Evolutionary conservation across 2,113 vertebrate species (phyloP).

Genomic region (Hemiscyllium ocellatum): DNA sequence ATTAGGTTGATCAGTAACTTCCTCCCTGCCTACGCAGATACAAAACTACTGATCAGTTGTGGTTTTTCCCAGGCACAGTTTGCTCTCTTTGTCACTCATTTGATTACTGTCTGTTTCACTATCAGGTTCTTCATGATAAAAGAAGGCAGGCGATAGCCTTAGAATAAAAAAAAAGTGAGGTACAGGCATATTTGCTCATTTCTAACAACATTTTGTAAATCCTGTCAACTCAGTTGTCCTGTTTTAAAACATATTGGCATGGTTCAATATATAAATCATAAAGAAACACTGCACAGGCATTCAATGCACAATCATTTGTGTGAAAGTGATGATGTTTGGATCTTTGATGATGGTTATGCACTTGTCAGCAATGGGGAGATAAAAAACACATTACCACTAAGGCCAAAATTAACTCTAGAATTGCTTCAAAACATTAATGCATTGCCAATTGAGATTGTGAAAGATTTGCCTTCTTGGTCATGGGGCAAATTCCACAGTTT

Average conservation of each 20-base stretch:
- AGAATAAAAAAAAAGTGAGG: not conserved
- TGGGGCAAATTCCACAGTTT: not conserved
- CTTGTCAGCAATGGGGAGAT: not conserved
- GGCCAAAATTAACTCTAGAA: not conserved
- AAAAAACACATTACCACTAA: not conserved
- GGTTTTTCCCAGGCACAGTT: not conserved
- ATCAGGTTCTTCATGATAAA: not conserved
- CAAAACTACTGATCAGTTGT: not conserved
- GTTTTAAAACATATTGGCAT: not conserved
- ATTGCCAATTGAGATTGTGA: not conserved
- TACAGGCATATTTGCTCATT: not conserved
- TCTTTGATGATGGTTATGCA: not conserved
- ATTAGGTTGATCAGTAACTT: not conserved
- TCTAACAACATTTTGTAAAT: not conserved
- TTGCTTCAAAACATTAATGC: not conserved
- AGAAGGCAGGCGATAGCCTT: not conserved
- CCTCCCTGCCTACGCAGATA: slow-evolving; percentile 23
- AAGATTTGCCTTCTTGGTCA: not conserved
- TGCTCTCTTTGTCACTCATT: not conserved
- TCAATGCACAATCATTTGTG: not conserved
- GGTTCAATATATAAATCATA: not conserved
- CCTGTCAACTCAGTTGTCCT: not conserved
- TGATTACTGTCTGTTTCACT: not conserved
- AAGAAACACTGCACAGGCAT: not conserved
- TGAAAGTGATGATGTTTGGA: not conserved